Base-by-base conservation (phyloP, 2,797 vertebrate species). In the Novumbra hubbsi region DNA sequence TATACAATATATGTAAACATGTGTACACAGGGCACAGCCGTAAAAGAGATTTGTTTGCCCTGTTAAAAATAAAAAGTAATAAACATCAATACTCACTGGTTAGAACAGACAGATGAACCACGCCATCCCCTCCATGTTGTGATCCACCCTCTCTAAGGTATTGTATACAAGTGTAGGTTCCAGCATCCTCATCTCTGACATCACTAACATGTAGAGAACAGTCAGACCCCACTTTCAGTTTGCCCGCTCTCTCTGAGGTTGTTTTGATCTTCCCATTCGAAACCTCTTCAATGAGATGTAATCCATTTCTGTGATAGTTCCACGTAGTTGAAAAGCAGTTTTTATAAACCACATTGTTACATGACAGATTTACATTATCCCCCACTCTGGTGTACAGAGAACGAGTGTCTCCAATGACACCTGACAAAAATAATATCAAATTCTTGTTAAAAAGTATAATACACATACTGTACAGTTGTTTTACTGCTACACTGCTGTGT, bases 191-290 rank as follows among this genome's bases (percentile, higher is more conserved):
- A 32, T 55, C 27, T 11, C 2, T 60, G 55, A 70, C 16, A 62
- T 49, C n/a, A 32, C 24, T n/a, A 27, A 75, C 69, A 57, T 64
- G 52, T 14, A 75, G 68, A 63, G 38, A 75, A 34, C 73, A 70
- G 27, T 49, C 0, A 32, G 73, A 32, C 27, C 4, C 67, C 24
- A 75, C 1, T 3, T 55, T 48, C 55, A 75, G 73, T 50, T 32
- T 70, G 2, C 14, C 55, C 0, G 21, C 52, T 34, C 38, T 75
- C 24, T 19, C 67, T 3, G 15, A 0, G 21, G 11, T 63, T 14
- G 19, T 9, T 32, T 21, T 49, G 34, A 74, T 21, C 21, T 24
- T 49, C 21, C 52, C 34, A 17, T 28, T 2, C 12, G 0, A 0
- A 3, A 57, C 38, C 41, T 21, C 34, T 62, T 45, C 55, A 28